Base-by-base conservation (phyloP, 1,140 invertebrate species). In the Drosophila simulans region DNA sequence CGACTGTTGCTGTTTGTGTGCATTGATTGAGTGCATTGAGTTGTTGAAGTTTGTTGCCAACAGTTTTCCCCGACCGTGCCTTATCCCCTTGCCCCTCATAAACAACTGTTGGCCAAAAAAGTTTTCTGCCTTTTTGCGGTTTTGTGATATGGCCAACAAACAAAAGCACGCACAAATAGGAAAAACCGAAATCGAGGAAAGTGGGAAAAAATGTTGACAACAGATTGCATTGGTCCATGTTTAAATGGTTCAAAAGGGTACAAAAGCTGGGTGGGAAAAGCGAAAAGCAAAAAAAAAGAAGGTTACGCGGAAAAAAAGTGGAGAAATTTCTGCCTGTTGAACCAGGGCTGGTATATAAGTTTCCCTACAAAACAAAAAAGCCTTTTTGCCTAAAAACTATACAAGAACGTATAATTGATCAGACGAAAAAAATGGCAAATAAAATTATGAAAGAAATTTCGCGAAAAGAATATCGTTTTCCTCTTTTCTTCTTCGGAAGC, bases 1-100 rank as follows among this genome's bases (percentile, higher is more conserved):
- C 70, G 48, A 55, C 64, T 69, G 57, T 54, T 74, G 60, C 43
- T 49, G 64, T 71, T 71, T 79, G 83, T 79, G 75, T 80, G 80
- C 84, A 88, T 84, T 88, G 83, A 88, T 88, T 88, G 83, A 89
- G 83, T 88, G 84, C 83, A 88, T 88, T 88, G 83, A 88, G 80
- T 89, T 89, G 84, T 88, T 89, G 84, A 89, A 89, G 80, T 76
- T 77, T 78, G 78, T 62, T 74, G 79, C 60, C 79, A 68, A 45
- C 54, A 63, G 37, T 40, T 48, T 52, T 35, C 27, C 25, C 48
- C 48, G 20, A 10, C 45, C 31, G n/a, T 20, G 7, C 46, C 27
- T 25, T 13, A n/a, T 3, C 0, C 12, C 17, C 46, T 17, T 12
- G 37, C 13, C 43, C 35, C 31, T 27, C 34, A 60, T 79, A 68